Evolutionary conservation across 2,797 vertebrate genomes (phyloP), one percentile per base, ranked within the genome.

Genomic region (Lepus oiostolus): DNA sequence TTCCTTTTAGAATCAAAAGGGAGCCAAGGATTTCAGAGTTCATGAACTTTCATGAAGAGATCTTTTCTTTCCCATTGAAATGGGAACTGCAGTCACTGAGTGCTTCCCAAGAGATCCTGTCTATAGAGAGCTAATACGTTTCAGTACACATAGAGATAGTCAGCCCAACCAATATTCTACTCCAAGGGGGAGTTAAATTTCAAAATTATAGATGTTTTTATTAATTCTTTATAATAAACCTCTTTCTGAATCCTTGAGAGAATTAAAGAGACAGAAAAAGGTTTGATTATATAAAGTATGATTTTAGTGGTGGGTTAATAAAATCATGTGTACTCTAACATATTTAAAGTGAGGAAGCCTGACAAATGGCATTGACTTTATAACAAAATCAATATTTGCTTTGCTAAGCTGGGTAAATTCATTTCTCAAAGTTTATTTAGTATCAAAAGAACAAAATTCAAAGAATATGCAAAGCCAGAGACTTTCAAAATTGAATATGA

Each of bases 381-480:
- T 96, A 93, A 95, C 97, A 96, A 96, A 98, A 97, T 98, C 95
- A 71, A 97, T 98, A 97, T 96, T 97, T 98, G 97, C 96, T 42
- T 90, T 96, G 76, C 72, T 87, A 89, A 97, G 95, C 95, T 96
- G 95, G 84, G 88, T 94, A 97, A 98, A 97, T 97, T 91, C 93
- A 96, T 93, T 98, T 98, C 96, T 96, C 93, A 97, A 98, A 98
- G 98, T 97, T 96, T 97, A 98, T 96, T 97, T 97, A 94, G 97
- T 98, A 98, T 98, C 91, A 98, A 98, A 98, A 98, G 97, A 97
- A 96, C 82, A 88, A 97, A 97, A 97, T 98, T 98, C 97, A 97
- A 97, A 98, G 96, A 98, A 97, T 96, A 96, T 95, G 95, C 96
- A 98, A 98, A 98, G 96, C 90, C 93, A 96, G n/a, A 90, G 95